Percentiles rank a stretch among this genome's conserved stretches.
Conservation (phyloP, 2,113 vertebrate genomes). For the Oryzias curvinotus region DNA sequence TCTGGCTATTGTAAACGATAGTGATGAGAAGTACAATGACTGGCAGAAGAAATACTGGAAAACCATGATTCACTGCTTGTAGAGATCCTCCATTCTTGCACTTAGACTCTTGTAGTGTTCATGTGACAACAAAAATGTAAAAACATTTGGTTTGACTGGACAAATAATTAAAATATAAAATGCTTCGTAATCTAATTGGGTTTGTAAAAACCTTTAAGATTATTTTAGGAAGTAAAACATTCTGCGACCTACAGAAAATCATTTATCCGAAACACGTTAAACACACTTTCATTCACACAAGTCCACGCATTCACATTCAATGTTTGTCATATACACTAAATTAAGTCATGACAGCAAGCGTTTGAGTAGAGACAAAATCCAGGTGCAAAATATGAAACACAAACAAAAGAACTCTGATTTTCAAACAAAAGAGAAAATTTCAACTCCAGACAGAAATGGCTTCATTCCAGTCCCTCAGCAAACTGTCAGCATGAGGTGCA, state of each 20-base stretch:
- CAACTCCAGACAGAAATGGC: slow-evolving; percentile 72
- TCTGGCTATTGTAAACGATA: slow-evolving; percentile 17
- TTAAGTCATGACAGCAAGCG: slow-evolving; percentile 9
- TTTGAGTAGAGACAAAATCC: slow-evolving; percentile 26
- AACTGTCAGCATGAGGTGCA: slow-evolving; percentile 55
- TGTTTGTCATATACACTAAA: slow-evolving; percentile 23
- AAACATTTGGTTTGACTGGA: slow-evolving; percentile 1
- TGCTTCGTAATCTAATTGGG: too few relatives aligned
- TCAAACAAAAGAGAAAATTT: slow-evolving; percentile 22
- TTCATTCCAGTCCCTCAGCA: slow-evolving; percentile 44
- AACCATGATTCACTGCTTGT: slow-evolving; percentile 14
- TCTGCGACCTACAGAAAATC: slow-evolving; percentile 1
- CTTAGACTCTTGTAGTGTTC: not conserved
- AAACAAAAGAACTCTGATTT: slow-evolving; percentile 25
- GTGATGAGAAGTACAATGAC: slow-evolving; percentile 33
- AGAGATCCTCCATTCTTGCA: slow-evolving; percentile 6
- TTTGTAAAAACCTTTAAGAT: too few relatives aligned
- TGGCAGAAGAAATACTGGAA: slow-evolving; percentile 28
- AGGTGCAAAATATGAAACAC: slow-evolving; percentile 30
- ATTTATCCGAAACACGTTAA: slow-evolving; percentile 1
- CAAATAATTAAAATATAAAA: not conserved
- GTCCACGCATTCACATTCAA: slow-evolving; percentile 19
- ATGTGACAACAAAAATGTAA: not conserved
- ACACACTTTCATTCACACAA: slow-evolving; percentile 24
- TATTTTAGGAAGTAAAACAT: not conserved